Evolutionary conservation across 2,113 vertebrate species (phyloP).

Genomic region (Todiramphus chloris): DNA sequence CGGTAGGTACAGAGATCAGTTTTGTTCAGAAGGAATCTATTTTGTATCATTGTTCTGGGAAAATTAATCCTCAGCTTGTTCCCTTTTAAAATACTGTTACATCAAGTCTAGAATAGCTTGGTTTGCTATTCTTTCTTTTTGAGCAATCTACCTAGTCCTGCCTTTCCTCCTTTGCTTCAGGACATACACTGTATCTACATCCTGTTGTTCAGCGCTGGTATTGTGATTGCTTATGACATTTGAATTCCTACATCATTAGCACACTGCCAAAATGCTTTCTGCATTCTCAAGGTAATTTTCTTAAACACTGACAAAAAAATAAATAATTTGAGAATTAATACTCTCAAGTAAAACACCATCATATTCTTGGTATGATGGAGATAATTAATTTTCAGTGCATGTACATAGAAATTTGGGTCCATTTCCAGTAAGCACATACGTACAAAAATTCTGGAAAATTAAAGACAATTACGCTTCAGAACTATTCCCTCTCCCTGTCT

Average conservation of each 20-base stretch:
- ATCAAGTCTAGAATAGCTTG: not conserved
- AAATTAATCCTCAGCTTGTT: not conserved
- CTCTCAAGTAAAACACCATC: not conserved
- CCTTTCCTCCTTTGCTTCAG: not conserved
- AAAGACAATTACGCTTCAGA: not conserved
- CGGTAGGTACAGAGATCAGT: not conserved
- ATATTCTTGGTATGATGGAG: not conserved
- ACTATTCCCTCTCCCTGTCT: not conserved
- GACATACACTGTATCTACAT: not conserved
- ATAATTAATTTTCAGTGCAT: not conserved
- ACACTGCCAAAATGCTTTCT: not conserved
- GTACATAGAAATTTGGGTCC: not conserved
- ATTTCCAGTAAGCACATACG: not conserved
- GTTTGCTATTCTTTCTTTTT: not conserved
- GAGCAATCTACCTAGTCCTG: not conserved
- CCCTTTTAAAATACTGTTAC: not conserved
- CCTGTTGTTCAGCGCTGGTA: not conserved
- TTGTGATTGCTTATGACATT: not conserved
- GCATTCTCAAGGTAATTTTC: not conserved
- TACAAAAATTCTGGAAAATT: not conserved
- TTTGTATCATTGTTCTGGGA: not conserved
- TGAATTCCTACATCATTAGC: not conserved
- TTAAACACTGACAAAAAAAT: not conserved
- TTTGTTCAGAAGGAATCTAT: not conserved
- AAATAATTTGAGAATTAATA: not conserved